Conservation (phyloP, 2,113 vertebrate genomes). For the Octodon degus region DNA sequence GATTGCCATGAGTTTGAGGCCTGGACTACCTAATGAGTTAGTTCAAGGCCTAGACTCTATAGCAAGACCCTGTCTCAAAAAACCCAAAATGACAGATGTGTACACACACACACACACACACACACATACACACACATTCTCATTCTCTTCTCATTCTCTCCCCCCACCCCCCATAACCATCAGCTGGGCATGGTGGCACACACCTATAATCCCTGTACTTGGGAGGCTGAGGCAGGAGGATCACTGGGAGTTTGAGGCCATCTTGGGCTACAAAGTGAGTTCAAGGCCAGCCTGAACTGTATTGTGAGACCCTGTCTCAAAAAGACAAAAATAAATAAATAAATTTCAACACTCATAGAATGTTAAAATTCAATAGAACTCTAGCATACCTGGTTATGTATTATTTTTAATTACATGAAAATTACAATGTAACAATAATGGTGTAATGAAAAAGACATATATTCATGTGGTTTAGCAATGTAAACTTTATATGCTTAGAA, state of each 20-base stretch:
- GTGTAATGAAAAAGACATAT: slow-evolving; percentile 21
- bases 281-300: neutral
- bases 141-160: too few relatives aligned
- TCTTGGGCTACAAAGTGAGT: neutral
- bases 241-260: neutral
- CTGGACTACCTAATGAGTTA: neutral
- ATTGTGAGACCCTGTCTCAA: neutral
- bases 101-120: neutral
- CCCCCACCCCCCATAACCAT: too few relatives aligned
- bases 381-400: neutral
- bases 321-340: neutral
- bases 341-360: neutral
- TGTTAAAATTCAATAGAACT: slow-evolving; percentile 53
- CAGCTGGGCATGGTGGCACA: neutral
- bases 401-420: slow-evolving; percentile 69
- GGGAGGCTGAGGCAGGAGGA: neutral
- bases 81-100: neutral
- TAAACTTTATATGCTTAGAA: slow-evolving; percentile 50
- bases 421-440: slow-evolving; percentile 33
- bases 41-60: neutral
- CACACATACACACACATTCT: too few relatives aligned
- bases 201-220: neutral
- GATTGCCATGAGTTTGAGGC: neutral
- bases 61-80: neutral
- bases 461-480: neutral